Evolutionary conservation across 2,113 vertebrate genomes (phyloP), one percentile per base, ranked within the genome.

Genomic region (Phoenicopterus ruber): DNA sequence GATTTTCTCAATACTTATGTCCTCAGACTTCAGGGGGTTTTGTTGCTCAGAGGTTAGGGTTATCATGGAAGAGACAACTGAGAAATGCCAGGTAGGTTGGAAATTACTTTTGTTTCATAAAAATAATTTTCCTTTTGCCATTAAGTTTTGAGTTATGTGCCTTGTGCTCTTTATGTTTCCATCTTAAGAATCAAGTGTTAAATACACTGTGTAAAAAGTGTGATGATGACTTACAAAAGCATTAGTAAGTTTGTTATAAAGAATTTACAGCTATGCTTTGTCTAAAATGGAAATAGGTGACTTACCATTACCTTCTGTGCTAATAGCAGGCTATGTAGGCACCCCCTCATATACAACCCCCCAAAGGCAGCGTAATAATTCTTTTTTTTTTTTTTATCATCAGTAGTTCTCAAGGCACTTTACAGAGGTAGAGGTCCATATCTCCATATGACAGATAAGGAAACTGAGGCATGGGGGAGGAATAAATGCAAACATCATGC

Each of bases 301-400:
- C 38, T 69, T 66, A 54, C 12, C 0, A n/a, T n/a, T n/a, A n/a
- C n/a, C n/a, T n/a, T n/a, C n/a, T n/a, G n/a, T n/a, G n/a, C n/a
- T n/a, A n/a, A n/a, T n/a, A n/a, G n/a, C n/a, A n/a, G n/a, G n/a
- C n/a, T n/a, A n/a, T 28, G 13, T 67, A 90, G 42, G 14, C 17
- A 49, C 5, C 17, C 12, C 7, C 6, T n/a, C n/a, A n/a, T n/a
- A 11, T 10, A 4, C 19, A 7, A 7, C 12, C 7, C 10, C 16
- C 28, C 29, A 14, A 66, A 62, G n/a, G 36, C 34, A 78, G 28
- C 11, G 3, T 66, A 61, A 34, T 77, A 15, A 10, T 40, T 34
- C n/a, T 34, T 57, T 16, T 34, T 15, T 32, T 55, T 22, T 61
- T 28, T 32, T 65, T 28, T 65, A 19, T 26, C 25, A 32, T 74